phyloP scores from a whole-genome alignment of 2,797 vertebrate genomes.

The Geotrypetes seraphini region DNA sequence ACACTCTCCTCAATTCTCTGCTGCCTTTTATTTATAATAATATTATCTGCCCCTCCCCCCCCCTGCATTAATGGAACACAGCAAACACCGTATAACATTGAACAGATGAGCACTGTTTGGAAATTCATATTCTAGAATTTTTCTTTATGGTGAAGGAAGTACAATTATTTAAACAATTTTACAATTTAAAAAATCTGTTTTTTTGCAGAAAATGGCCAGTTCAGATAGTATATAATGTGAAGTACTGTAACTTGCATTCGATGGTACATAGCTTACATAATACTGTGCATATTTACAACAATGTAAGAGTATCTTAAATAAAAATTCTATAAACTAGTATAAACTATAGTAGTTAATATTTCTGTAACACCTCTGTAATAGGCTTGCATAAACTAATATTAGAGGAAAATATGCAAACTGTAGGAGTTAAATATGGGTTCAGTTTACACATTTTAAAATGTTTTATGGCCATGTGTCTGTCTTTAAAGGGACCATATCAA shows the following conservation, averaged over 20 bases:
- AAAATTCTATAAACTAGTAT: conserved; percentile 57
- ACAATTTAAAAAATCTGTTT: too few species aligned
- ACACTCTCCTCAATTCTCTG: too few species aligned
- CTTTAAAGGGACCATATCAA: conserved; percentile 20
- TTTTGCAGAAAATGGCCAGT: too few species aligned
- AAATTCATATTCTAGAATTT: neutral
- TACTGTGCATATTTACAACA: conserved; percentile 39
- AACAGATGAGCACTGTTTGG: conserved; percentile 1
- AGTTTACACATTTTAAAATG: neutral
- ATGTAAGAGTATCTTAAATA: conserved; percentile 54
- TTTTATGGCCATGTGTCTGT: conserved; percentile 1
- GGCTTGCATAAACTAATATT: conserved; percentile 6
- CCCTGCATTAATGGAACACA: too few species aligned
- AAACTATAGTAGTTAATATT: conserved; percentile 34
- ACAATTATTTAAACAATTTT: neutral
- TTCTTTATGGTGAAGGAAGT: neutral
- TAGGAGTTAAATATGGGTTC: neutral
- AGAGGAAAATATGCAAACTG: neutral
- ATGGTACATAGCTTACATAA: conserved; percentile 25
- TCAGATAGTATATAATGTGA: too few species aligned
- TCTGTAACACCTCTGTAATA: conserved; percentile 9
- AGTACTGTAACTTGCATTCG: conserved; percentile 3
- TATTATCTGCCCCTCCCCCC: too few species aligned
- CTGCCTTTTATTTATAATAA: too few species aligned
- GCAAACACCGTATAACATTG: too few species aligned